A percentile compares a stretch with the other conserved stretches of the same genome.
These are phyloP conservation scores for Lordiphosa andalusiaca DNA, from an alignment of 2,888 invertebrate genomes.

Conservation along the genomic window DNA sequence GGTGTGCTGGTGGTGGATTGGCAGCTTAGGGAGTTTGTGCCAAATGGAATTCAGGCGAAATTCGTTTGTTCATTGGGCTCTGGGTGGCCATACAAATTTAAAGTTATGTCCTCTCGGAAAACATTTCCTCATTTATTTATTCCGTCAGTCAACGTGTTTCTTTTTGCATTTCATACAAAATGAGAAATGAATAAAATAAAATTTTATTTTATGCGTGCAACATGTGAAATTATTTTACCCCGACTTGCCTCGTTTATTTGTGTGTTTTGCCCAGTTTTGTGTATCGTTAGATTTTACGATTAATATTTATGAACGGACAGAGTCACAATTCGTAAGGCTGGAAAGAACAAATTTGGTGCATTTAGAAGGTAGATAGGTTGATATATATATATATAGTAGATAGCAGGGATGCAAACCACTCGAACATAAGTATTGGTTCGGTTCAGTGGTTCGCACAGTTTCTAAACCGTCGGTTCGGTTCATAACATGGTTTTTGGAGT, in stretches of 20 bases:
- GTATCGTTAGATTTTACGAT: slow-evolving; percentile 60
- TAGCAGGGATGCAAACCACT: too few species aligned
- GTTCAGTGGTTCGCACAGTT: too few species aligned
- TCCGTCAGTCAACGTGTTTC: slow-evolving; percentile 64
- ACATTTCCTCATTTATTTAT: slow-evolving; percentile 65
- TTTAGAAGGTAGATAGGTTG: too few species aligned
- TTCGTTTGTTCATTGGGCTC: slow-evolving; percentile 62
- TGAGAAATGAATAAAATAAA: slow-evolving; percentile 78
- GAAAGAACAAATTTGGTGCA: too few species aligned
- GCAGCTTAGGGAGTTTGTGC: slow-evolving; percentile 51
- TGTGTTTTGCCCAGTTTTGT: slow-evolving; percentile 17
- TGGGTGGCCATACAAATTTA: slow-evolving; percentile 74
- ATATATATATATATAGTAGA: too few species aligned
- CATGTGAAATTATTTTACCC: slow-evolving; percentile 72
- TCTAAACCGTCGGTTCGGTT: too few species aligned
- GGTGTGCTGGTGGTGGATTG: background rate
- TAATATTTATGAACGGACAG: slow-evolving; percentile 31
- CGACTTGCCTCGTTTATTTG: slow-evolving; percentile 13
- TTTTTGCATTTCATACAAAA: slow-evolving; percentile 59
- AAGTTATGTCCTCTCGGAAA: slow-evolving; percentile 58
- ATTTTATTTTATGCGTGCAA: slow-evolving; percentile 78
- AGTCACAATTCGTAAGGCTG: background rate
- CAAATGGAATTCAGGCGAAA: slow-evolving; percentile 57
- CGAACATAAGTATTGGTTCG: too few species aligned
- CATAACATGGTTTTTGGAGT: too few species aligned